phyloP scores from a whole-genome alignment of 2,888 invertebrate genomes.

The Athalia rosae region DNA sequence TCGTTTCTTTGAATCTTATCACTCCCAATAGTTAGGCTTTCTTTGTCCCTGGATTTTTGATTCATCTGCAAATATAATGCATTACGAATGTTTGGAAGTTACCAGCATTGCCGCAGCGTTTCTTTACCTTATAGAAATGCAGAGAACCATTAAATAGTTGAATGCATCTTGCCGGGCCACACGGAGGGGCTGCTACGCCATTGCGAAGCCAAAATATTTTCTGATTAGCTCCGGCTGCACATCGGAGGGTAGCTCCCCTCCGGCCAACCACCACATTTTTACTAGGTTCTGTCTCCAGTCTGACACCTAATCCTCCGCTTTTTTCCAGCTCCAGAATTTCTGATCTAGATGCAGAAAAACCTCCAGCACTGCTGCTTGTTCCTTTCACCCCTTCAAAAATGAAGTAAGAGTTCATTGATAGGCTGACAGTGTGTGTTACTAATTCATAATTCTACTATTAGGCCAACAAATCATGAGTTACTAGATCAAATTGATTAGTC shows the following conservation, averaged over 20 bases:
- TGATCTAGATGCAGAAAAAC: slow-evolving; percentile 62
- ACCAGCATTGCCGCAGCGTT: background rate
- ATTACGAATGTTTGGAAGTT: background rate
- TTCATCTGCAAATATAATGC: slow-evolving; percentile 55
- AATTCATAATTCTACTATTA: too few species aligned
- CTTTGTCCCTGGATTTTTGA: slow-evolving; percentile 62
- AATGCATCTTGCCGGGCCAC: slow-evolving; percentile 63
- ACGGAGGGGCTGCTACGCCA: slow-evolving; percentile 66
- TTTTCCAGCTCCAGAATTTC: slow-evolving; percentile 59
- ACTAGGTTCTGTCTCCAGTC: slow-evolving; percentile 65
- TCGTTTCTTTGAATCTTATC: slow-evolving; percentile 58
- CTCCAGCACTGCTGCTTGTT: slow-evolving; percentile 61
- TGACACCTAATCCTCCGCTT: slow-evolving; percentile 58
- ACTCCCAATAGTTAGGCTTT: slow-evolving; percentile 55
- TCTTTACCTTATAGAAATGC: slow-evolving; percentile 6
- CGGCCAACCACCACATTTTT: slow-evolving; percentile 67
- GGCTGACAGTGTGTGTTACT: too few species aligned
- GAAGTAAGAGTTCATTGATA: slow-evolving; percentile 21
- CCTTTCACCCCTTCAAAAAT: slow-evolving; percentile 62
- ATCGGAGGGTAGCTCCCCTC: slow-evolving; percentile 65
- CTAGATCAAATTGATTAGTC: too few species aligned
- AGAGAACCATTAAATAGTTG: slow-evolving; percentile 66
- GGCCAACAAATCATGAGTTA: too few species aligned
- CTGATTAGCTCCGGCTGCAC: slow-evolving; percentile 61
- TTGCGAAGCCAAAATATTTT: slow-evolving; percentile 68